Evolutionary conservation across 2,888 invertebrate species (phyloP).

Genomic region (Acleris sparsana): DNA sequence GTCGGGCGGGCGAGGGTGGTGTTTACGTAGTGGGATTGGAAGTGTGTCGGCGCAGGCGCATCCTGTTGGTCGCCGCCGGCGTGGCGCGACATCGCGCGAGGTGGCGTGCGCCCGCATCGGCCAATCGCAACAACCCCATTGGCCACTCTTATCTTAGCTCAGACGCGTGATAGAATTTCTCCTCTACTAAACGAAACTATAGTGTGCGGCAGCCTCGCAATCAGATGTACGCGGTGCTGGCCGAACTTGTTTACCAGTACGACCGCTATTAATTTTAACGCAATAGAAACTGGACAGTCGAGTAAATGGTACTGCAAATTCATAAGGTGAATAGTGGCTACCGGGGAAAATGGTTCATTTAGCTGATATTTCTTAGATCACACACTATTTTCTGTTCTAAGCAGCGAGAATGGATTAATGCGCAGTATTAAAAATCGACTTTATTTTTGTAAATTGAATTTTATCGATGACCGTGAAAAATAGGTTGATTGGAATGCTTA

Average conservation of each 20-base stretch:
- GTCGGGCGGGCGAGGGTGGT: conserved; percentile 13
- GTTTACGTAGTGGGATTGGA: conserved; percentile 23
- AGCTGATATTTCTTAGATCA: conserved; percentile 14
- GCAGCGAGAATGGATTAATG: background rate
- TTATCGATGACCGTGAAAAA: conserved; percentile 24
- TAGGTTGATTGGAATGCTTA: conserved; percentile 22
- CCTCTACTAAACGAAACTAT: conserved; percentile 68
- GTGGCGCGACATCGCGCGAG: conserved; percentile 78
- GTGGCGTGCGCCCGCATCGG: conserved; percentile 53
- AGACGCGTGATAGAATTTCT: conserved; percentile 77
- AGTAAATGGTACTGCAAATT: conserved; percentile 20
- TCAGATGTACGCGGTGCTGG: conserved; percentile 11
- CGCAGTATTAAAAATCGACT: no score
- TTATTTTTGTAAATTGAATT: background rate
- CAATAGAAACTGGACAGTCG: conserved; percentile 27
- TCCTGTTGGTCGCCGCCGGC: conserved; percentile 65
- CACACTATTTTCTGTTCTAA: conserved; percentile 13
- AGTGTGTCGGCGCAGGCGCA: conserved; percentile 50
- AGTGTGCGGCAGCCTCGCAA: conserved; percentile 13
- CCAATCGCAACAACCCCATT: conserved; percentile 66
- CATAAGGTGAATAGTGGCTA: conserved; percentile 16
- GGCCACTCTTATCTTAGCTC: conserved; percentile 72
- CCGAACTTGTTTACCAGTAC: conserved; percentile 28
- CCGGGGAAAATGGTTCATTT: conserved; percentile 9
- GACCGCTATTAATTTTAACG: conserved; percentile 27